Evolutionary conservation across 2,113 vertebrate species (phyloP), one percentile per base, ranked within the genome.

Genomic region (Panthera tigris): DNA sequence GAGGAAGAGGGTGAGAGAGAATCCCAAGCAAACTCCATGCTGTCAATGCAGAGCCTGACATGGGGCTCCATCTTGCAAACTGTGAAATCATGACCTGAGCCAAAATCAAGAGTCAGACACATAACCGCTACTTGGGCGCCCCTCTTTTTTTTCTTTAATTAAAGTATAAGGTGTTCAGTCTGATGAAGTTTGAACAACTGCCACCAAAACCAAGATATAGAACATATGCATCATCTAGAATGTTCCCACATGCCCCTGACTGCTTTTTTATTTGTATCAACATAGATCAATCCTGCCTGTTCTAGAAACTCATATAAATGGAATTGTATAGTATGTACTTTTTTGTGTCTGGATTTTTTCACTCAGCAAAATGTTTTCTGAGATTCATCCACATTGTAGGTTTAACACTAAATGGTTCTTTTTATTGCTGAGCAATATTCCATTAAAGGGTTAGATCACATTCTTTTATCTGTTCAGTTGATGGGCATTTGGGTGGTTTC

Each of bases 281-380:
- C 61, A 41, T 39, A 41, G 50, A 61, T 57, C 12, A 5, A 29
- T 55, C 61, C 33, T 91, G 23, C 31, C 73, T 41, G 5, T 85
- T 57, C 29, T 80, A 84, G 89, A 82, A 39, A 76, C 80, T 76
- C 79, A 29, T 5, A 66, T 63, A 80, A 19, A 61, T 81, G 81
- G 57, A 66, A 71, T 74, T 19, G 0, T 5, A 8, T 0, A 4
- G 2, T 61, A 39, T 10, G 19, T 13, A 4, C 52, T 14, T 33
- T 41, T 81, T 48, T 19, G 9, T 25, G 52, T 79, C 16, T 68
- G 61, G 23, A 23, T 65, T 78, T 57, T 92, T 82, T 81, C 12
- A 29, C 63, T 95, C n/a, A 45, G 48, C 21, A 12, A 61, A 29
- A 71, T 18, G 23, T 31, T 57, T 68, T 96, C 39, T 66, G 61